Evolutionary conservation across 2,797 vertebrate genomes (phyloP), one percentile per base, ranked within the genome.

Genomic region (Neosilurus hyrtlii): DNA sequence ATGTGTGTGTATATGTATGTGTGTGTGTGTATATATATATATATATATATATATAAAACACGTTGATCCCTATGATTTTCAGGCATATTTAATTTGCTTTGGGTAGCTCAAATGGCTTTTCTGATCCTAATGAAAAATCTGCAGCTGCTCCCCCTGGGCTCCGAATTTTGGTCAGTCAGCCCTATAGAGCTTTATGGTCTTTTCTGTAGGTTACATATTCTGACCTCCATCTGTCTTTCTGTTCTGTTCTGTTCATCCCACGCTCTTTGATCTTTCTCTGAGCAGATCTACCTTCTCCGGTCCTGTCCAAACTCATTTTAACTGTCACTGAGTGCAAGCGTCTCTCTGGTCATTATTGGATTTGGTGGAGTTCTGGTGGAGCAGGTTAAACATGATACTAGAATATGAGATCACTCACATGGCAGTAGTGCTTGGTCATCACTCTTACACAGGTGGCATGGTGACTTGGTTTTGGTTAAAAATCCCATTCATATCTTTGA

Each of bases 321-420:
- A 22, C 61, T 57, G 51, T 12, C 59, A 35, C 37, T 57, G n/a
- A 75, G 9, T 83, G 22, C 24, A 73, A 26, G 49, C 61, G 65
- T 86, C 49, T 26, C 73, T 24, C 59, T 81, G 73, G 72, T 79
- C 81, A 75, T 84, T 86, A 87, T 86, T 86, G 83, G 83, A 88
- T 88, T 87, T 71, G 9, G 16, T 86, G 86, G 87, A 88, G 89
- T 91, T 90, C 85, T 85, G 61, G 71, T 82, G 87, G 88, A 89
- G 90, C 84, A 89, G 74, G 75, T 51, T 82, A 84, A 87, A 81
- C n/a, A 30, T 59, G 82, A 26, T 83, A 67, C 85, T 84, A 83
- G 84, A 84, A 82, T 86, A 57, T 74, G 82, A 83, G 74, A 75
- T 85, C 63, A 79, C 61, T 75, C 65, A 79, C 81, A 81, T 83